A percentile compares a stretch with the other conserved stretches of the same genome.
These are phyloP conservation scores for Nysson spinosus DNA, from an alignment of 2,888 invertebrate genomes.

Conservation along the genomic window DNA sequence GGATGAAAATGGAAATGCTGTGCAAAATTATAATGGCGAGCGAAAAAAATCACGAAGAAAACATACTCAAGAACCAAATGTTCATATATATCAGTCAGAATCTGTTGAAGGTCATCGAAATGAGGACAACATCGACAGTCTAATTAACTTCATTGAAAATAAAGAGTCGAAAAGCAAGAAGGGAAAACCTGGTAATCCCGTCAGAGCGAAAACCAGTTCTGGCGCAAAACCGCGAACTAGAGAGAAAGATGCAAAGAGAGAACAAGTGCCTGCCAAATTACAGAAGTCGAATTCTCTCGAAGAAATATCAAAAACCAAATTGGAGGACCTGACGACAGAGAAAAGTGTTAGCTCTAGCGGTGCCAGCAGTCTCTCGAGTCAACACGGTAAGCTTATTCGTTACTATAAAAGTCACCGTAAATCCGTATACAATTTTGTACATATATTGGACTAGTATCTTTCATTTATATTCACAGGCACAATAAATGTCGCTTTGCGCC, in stretches of 20 bases:
- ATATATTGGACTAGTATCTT: too few species aligned
- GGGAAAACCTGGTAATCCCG: conserved; percentile 69
- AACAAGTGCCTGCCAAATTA: conserved; percentile 76
- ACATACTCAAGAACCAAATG: conserved; percentile 73
- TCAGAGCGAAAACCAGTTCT: conserved; percentile 73
- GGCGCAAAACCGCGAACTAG: conserved; percentile 73
- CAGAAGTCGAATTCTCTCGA: conserved; percentile 89
- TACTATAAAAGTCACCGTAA: background rate
- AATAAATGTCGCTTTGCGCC: conserved; percentile 68
- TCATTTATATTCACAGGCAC: too few species aligned
- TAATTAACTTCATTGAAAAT: conserved; percentile 88
- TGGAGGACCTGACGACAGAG: conserved; percentile 84
- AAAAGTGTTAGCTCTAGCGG: conserved; percentile 71
- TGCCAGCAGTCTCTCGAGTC: conserved; percentile 72
- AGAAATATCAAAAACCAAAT: conserved; percentile 87
- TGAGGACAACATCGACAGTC: conserved; percentile 86
- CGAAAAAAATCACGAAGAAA: conserved; percentile 72
- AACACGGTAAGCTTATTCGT: conserved; percentile 66
- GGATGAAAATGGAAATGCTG: conserved; percentile 90
- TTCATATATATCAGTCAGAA: conserved; percentile 77
- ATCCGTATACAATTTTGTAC: too few species aligned
- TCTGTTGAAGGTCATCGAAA: conserved; percentile 89
- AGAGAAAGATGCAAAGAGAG: conserved; percentile 76
- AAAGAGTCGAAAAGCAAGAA: conserved; percentile 74
- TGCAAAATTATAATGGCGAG: conserved; percentile 78